Evolutionary conservation across 2,888 invertebrate genomes (phyloP), one percentile per base, ranked within the genome.

Genomic region (Meganola albula): DNA sequence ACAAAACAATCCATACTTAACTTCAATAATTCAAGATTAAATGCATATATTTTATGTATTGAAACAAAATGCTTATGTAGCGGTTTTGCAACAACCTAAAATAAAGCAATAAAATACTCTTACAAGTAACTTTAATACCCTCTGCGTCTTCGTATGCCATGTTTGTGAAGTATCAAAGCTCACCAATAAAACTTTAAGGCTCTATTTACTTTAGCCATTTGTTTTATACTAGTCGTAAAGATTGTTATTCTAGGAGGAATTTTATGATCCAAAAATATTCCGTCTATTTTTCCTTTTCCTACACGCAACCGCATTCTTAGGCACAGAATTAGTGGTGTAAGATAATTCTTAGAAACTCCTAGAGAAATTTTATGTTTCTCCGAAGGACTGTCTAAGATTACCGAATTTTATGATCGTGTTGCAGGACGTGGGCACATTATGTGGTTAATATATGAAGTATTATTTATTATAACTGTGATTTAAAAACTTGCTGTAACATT

Each of bases 331-430:
- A 44, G 42, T 53, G 34, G 47, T 46, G 28, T 30, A 43, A 48
- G 56, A 48, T 44, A 37, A 27, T 62, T 61, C 63, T 40, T 40
- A 40, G 61, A 63, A 59, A 29, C 31, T 37, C 37, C 34, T 24
- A 37, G 31, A 46, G 45, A 50, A 47, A 48, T 55, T 49, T 41
- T 40, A 45, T 44, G 40, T 31, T 60, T 61, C 58, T 46, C 20
- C 37, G 63, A 61, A 63, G 48, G 51, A 53, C 49, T 37, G 37
- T 31, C 38, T 36, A 37, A 38, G 44, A 6, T 30, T 39, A 36
- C 41, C 40, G 47, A 48, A 39, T 60, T 48, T 30, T 41, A 34
- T 39, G 35, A 11, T 27, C 20, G 31, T 6, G 22, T 29, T 48
- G 39, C 37, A 40, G 23, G 12, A 34, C 24, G 26, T 24, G 13